Evolutionary conservation across 2,113 vertebrate species (phyloP).

Genomic region (Ranitomeya imitator): DNA sequence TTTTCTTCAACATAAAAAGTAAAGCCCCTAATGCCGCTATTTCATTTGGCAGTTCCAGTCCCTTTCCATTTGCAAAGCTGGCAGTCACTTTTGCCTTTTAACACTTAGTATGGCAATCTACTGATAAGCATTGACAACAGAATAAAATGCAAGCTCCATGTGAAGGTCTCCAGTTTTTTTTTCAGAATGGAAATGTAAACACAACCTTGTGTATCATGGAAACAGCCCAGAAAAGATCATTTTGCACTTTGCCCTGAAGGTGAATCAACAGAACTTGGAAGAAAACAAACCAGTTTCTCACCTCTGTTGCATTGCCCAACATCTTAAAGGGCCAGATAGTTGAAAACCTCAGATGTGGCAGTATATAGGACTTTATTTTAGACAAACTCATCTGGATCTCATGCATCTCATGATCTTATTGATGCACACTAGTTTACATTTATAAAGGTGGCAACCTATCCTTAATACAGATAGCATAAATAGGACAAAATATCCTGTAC

Average conservation of each 20-base stretch:
- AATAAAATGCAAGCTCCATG: neutral
- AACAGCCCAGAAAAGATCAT: slow-evolving; percentile 34
- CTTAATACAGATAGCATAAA: too few relatives aligned
- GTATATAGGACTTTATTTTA: neutral
- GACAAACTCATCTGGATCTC: too few relatives aligned
- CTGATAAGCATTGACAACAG: neutral
- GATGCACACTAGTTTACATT: too few relatives aligned
- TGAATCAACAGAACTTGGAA: slow-evolving; percentile 43
- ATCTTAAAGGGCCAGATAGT: slow-evolving; percentile 1
- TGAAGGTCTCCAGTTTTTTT: slow-evolving; percentile 30
- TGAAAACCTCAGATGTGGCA: neutral
- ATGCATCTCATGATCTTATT: too few relatives aligned
- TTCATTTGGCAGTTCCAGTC: neutral
- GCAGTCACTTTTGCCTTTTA: neutral
- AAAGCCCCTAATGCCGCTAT: neutral
- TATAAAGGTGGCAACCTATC: too few relatives aligned
- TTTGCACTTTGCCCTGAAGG: slow-evolving; percentile 51
- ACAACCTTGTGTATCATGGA: slow-evolving; percentile 39
- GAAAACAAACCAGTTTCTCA: slow-evolving; percentile 37
- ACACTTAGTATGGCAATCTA: neutral
- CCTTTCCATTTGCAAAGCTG: slow-evolving; percentile 23
- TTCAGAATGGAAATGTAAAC: slow-evolving; percentile 52
- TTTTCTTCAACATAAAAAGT: neutral
- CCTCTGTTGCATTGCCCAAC: neutral
- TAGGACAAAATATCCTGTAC: too few relatives aligned